phyloP scores from a whole-genome alignment of 2,797 vertebrate species.

The Leptatherina wallacei region DNA sequence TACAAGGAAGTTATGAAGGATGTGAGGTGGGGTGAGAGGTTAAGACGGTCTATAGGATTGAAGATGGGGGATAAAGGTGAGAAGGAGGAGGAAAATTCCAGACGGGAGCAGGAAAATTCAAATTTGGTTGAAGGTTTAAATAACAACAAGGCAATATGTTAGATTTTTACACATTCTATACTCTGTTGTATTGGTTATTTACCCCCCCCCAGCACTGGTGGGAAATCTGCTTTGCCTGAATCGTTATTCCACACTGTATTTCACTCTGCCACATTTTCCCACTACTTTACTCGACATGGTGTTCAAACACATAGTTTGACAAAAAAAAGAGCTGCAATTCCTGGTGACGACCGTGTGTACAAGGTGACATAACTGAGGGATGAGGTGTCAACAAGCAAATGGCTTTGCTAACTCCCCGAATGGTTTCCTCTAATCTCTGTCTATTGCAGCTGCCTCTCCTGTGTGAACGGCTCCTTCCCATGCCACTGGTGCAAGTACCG shows the following conservation, averaged over 20 bases:
- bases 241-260: neutral
- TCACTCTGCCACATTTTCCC: neutral
- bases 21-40: slow-evolving; percentile 24
- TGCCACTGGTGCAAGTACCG: slow-evolving; percentile 99
- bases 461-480: slow-evolving; percentile 94
- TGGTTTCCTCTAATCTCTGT: slow-evolving; percentile 14
- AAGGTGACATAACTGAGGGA: neutral
- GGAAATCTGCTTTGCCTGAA: neutral
- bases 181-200: neutral
- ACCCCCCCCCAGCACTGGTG: too few species aligned
- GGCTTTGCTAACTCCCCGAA: neutral
- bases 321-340: neutral
- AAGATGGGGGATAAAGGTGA: slow-evolving; percentile 26
- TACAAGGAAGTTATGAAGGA: slow-evolving; percentile 19
- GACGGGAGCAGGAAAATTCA: neutral
- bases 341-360: neutral
- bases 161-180: neutral
- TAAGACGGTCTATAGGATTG: slow-evolving; percentile 14
- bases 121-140: neutral
- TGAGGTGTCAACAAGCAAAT: slow-evolving; percentile 6
- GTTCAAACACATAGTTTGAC: neutral
- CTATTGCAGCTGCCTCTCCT: slow-evolving; percentile 90
- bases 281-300: neutral
- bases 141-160: neutral
- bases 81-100: slow-evolving; percentile 7